Base-by-base conservation (phyloP, 2,797 vertebrate genomes). In the Argya squamiceps region DNA sequence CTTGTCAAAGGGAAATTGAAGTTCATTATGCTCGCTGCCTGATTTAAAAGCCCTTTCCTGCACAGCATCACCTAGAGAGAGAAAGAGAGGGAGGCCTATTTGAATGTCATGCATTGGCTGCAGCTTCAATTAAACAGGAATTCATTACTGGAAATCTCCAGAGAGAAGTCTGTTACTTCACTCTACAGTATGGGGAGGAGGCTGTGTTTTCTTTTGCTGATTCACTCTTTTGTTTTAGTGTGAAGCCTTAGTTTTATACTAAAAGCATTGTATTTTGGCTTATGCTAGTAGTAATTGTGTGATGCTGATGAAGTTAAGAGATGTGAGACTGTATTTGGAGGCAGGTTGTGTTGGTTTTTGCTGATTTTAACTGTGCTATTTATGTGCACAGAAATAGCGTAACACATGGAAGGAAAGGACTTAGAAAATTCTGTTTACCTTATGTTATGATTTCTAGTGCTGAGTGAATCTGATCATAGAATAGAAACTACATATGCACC, bases 1-100 rank as follows among this genome's bases (percentile, higher is more conserved):
- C 97, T 97, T 95, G 89, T 98, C 26, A 50, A 97, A 97, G 96
- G 94, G 91, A 98, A 97, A 97, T 96, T 97, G 93, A 94, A 97
- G 97, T 98, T 98, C 96, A 97, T 98, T 98, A 97, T 83, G 86
- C 94, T 97, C 43, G 1, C 88, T 97, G 96, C 81, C 96, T 97
- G 97, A 97, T 97, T 97, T 97, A 97, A 97, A 97, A 98, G 97
- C 96, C 97, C 63, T 89, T 96, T 96, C 85, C 82, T 52, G 75
- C 64, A 78, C 80, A 75, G 88, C 90, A 55, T 96, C 90, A 95
- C 84, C 37, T 49, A 93, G 95, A 97, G 96, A 94, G 84, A 43
- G 49, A 92, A 88, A 58, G 68, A 79, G 82, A 88, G 86, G 76
- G 30, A 95, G 88, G 44, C 74, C 81, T 37, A 56, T 96, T 96